These are phyloP conservation scores for Thamnophis sirtalis DNA, from an alignment of 2,113 vertebrate genomes.

Conservation along the genomic window DNA sequence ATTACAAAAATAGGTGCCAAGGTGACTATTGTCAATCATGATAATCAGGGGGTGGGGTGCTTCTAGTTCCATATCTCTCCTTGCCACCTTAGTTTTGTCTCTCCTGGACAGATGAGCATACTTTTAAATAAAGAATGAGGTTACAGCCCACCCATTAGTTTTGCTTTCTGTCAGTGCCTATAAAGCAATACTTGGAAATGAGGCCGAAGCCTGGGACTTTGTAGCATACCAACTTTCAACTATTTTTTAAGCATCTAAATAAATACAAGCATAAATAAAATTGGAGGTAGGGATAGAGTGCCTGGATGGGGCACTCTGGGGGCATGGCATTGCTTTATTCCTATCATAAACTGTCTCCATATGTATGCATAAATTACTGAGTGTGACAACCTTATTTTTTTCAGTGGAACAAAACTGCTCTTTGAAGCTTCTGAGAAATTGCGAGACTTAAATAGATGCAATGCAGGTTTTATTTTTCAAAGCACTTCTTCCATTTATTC, in stretches of 20 bases:
- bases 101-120: background rate
- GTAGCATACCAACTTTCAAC: background rate
- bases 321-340: background rate
- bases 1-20: background rate
- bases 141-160: background rate
- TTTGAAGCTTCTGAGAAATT: background rate
- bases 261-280: background rate
- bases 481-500: background rate
- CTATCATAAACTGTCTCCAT: background rate
- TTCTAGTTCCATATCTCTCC: background rate
- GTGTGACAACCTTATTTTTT: background rate
- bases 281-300: background rate
- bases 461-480: background rate
- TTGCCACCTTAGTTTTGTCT: background rate
- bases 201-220: background rate
- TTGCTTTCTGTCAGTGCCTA: background rate
- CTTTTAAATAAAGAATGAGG: background rate
- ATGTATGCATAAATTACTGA: background rate
- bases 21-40: background rate
- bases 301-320: background rate
- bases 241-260: background rate
- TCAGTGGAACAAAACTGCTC: background rate
- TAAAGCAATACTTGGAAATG: background rate
- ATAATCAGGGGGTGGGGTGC: background rate
- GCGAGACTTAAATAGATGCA: background rate